Percentiles rank a stretch among this genome's conserved stretches.
Conservation (phyloP, 2,888 invertebrate genomes). For the Diplazon laetatorius region DNA sequence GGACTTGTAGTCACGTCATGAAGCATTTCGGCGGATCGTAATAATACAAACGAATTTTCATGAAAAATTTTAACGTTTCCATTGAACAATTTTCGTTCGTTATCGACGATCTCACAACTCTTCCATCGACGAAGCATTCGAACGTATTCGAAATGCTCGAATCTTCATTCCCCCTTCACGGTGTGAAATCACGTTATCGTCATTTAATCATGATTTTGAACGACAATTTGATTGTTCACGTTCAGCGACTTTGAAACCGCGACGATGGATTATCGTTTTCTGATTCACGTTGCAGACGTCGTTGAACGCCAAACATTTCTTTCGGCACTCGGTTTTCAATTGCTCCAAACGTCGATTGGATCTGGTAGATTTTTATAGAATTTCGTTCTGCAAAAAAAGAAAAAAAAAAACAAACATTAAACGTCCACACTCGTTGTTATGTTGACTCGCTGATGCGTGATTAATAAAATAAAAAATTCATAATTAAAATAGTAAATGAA, state of each 20-base stretch:
- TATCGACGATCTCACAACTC: not conserved
- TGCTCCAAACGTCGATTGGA: constrained; percentile 1
- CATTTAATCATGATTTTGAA: not conserved
- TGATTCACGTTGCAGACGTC: not conserved
- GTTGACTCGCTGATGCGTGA: constrained; percentile 46
- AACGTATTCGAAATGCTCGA: not conserved
- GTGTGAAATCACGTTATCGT: not conserved
- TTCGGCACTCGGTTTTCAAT: constrained; percentile 2
- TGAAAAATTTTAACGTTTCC: constrained; percentile 26
- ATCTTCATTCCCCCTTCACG: not conserved
- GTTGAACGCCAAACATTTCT: not conserved
- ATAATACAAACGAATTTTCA: constrained; percentile 39
- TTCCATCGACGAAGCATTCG: not conserved
- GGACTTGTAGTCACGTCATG: constrained; percentile 29
- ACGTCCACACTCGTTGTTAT: not conserved
- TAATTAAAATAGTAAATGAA: not conserved
- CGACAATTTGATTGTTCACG: not conserved
- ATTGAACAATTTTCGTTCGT: not conserved
- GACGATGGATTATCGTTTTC: not conserved
- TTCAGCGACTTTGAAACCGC: not conserved
- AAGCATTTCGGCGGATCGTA: constrained; percentile 43
- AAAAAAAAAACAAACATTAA: too few species aligned
- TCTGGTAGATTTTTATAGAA: not conserved
- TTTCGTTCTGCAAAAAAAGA: constrained; percentile 4
- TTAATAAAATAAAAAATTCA: constrained; percentile 28